Conservation (phyloP, 2,888 invertebrate species). For the Spisula subtruncata region DNA sequence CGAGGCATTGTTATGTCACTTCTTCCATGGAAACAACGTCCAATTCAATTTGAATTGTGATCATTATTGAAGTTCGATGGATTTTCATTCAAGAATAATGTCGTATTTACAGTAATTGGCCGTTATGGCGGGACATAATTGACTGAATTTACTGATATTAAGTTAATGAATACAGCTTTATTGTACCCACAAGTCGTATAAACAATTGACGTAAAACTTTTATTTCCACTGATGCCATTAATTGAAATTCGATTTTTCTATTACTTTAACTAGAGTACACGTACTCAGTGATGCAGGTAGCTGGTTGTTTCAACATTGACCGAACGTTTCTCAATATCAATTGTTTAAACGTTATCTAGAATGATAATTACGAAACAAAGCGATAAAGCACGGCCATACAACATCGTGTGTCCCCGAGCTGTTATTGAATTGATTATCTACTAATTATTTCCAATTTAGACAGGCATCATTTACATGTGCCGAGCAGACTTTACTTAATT, state of each 20-base stretch:
- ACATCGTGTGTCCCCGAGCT: too few relatives aligned
- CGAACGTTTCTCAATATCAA: too few relatives aligned
- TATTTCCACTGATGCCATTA: neutral
- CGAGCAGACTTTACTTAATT: too few relatives aligned
- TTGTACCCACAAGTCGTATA: neutral
- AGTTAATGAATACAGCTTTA: neutral
- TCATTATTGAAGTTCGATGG: neutral
- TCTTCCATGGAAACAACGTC: neutral
- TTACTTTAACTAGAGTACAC: neutral
- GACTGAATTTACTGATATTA: constrained; percentile 4
- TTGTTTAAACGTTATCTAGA: too few relatives aligned
- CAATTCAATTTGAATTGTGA: neutral
- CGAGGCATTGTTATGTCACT: neutral
- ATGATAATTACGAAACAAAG: too few relatives aligned
- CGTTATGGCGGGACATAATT: neutral
- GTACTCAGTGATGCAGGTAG: too few relatives aligned
- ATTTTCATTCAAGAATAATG: constrained; percentile 20
- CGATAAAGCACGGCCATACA: too few relatives aligned
- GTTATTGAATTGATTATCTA: too few relatives aligned
- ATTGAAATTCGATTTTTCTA: constrained; percentile 10
- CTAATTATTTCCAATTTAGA: too few relatives aligned
- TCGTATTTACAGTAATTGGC: neutral
- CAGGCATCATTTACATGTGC: too few relatives aligned
- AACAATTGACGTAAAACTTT: constrained; percentile 5
- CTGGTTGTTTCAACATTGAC: too few relatives aligned